A percentile compares a stretch with the other conserved stretches of the same genome.
Evolutionary conservation across 2,888 invertebrate species (phyloP).

Genomic region (Parnassius glacialis): DNA sequence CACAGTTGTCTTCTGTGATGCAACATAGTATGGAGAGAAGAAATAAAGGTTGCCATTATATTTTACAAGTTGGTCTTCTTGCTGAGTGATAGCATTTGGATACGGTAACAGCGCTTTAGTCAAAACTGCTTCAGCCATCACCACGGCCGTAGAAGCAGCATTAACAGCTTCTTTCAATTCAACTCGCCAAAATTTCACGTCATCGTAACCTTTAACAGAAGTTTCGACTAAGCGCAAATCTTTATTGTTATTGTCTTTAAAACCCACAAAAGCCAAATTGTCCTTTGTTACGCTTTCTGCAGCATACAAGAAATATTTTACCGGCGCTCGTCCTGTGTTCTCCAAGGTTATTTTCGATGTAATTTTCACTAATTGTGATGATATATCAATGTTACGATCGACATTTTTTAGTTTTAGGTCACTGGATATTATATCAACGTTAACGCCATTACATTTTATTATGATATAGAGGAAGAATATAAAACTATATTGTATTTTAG

Average conservation of each 20-base stretch:
- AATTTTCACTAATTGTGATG: constrained; percentile 94
- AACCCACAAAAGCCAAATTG: constrained; percentile 88
- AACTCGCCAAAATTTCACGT: constrained; percentile 77
- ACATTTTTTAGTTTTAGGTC: constrained; percentile 88
- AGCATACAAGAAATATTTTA: constrained; percentile 85
- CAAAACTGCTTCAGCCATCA: constrained; percentile 87
- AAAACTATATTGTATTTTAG: constrained; percentile 56
- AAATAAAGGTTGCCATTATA: constrained; percentile 92
- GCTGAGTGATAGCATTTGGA: constrained; percentile 93
- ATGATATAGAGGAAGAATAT: constrained; percentile 56
- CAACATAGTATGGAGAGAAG: constrained; percentile 90
- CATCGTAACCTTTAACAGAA: constrained; percentile 73
- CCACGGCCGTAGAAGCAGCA: constrained; percentile 78
- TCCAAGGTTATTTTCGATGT: constrained; percentile 89
- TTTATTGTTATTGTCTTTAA: constrained; percentile 82
- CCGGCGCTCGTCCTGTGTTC: constrained; percentile 88
- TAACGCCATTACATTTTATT: constrained; percentile 52
- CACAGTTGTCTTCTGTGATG: constrained; percentile 90
- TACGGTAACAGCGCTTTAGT: constrained; percentile 90
- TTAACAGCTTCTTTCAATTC: constrained; percentile 82
- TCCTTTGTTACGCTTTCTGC: constrained; percentile 83
- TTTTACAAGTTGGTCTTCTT: constrained; percentile 95
- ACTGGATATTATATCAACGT: constrained; percentile 73
- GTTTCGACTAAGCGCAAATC: constrained; percentile 79
- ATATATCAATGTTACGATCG: constrained; percentile 92